Evolutionary conservation across 92 coral and sea anemone genomes (phyloP), one percentile per base, ranked within the genome.

Genomic region (Palythoa heliodiscus): DNA sequence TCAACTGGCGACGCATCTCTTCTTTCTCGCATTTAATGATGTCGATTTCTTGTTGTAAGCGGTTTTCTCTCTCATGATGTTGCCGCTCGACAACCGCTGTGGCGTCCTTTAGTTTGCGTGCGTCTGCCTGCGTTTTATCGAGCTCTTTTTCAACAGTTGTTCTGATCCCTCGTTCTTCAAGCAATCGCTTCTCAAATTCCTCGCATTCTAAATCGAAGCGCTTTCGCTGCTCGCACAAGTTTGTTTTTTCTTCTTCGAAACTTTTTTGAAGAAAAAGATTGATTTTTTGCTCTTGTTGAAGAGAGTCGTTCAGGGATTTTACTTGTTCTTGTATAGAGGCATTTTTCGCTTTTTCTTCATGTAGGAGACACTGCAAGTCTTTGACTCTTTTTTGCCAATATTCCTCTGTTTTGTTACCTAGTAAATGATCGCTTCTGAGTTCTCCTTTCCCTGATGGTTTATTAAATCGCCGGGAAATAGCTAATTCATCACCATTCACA

Each of bases 141-240:
- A 94, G 77, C 29, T 90, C 90, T 43, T 82, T 82, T 85, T 94
- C 93, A 48, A 90, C 16, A 11, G 73, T 85, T 16, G 95, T 85
- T 85, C 91, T 92, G 63, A 79, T 24, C 25, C 93, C 91, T 53
- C 93, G 86, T 81, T 94, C 98, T 77, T 94, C 98, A 17, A 94
- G 89, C 52, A 94, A 86, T 25, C 98, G 85, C 58, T 80, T 84
- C 83, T 94, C 98, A 87, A 94, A 94, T 23, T 94, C 98, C 43
- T 87, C 93, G 93, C 93, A 94, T 68, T 94, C 98, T 22, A 89
- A 85, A 66, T 82, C 81, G 74, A 94, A 94, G 78, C 87, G 68
- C 88, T 94, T 92, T 78, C 92, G 92, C 76, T 92, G 93, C 66
- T 90, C 86, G 40, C 69, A 88, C 70, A 88, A 81, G 64, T 82